phyloP scores from a whole-genome alignment of 2,797 vertebrate genomes.

The Falco berigora region DNA sequence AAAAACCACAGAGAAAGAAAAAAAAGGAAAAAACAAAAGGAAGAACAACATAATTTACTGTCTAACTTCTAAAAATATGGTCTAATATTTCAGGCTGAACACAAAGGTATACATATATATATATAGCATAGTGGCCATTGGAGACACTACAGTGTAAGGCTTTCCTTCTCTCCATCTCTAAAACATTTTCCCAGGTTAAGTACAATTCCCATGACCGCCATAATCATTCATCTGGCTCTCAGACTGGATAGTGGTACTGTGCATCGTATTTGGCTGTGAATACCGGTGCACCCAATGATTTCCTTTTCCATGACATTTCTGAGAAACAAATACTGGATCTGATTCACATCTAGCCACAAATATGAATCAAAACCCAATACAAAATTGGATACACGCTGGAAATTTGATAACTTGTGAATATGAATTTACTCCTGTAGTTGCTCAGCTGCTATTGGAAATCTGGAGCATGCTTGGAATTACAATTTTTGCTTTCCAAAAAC shows the following conservation, averaged over 20 bases:
- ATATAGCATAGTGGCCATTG: background rate
- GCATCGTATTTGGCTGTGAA: conserved; percentile 38
- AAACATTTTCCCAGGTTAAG: conserved; percentile 49
- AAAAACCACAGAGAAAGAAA: accelerated
- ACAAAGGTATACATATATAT: background rate
- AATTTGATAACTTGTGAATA: conserved; percentile 58
- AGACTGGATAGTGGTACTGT: background rate
- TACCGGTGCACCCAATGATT: conserved; percentile 19
- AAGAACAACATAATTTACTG: background rate
- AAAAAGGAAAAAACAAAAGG: accelerated
- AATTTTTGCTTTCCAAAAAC: conserved; percentile 48
- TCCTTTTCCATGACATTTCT: conserved; percentile 60
- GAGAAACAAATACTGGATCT: conserved; percentile 56
- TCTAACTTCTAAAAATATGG: background rate
- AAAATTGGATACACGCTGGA: conserved; percentile 1
- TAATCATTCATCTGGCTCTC: conserved; percentile 31
- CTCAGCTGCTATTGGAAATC: conserved; percentile 52
- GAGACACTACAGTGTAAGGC: background rate
- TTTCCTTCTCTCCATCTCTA: background rate
- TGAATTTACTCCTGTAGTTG: conserved; percentile 27
- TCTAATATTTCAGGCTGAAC: background rate
- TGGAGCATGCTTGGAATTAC: conserved; percentile 62
- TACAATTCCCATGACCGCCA: conserved; percentile 16
- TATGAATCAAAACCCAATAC: conserved; percentile 58
- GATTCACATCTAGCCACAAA: conserved; percentile 47